Evolutionary conservation across 2,797 vertebrate genomes (phyloP), one percentile per base, ranked within the genome.

Genomic region (Tympanoctomys barrerae): DNA sequence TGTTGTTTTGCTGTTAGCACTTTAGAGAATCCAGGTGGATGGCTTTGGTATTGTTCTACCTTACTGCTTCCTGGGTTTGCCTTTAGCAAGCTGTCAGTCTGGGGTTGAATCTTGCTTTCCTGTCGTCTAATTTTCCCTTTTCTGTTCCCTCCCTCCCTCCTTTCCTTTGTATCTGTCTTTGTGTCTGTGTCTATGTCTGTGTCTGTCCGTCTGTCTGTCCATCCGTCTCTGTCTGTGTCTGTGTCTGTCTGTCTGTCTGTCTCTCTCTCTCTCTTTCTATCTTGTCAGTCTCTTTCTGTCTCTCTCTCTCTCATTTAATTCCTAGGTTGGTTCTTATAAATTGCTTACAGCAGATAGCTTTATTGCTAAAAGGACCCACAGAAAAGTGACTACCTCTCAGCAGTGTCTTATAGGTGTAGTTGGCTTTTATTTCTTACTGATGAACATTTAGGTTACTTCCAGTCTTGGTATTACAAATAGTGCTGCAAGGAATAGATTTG

Each of bases 381-480:
- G 66, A 68, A 68, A 16, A n/a, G n/a, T 68, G 64, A n/a, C 64
- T 68, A 31, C 66, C n/a, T n/a, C 16, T 68, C 33, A 68, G 33
- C 12, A 18, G 19, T 68, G 16, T 68, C 66, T n/a, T 68, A 68
- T 16, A 68, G 33, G 33, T 68, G 28, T 68, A n/a, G 66, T 16
- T 68, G 66, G 33, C 14, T n/a, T 68, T 68, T n/a, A 33, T 86
- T 97, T 21, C 73, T 90, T 89, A 54, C 39, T 66, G 49, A 49
- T 91, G 73, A 54, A 91, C 61, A n/a, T 78, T 68, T 81, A 75
- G 46, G 12, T 94, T 86, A 54, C 83, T 97, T 94, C 87, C 90
- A 95, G n/a, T 85, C 46, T 95, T 91, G 84, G 75, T 93, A 57
- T 95, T 88, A 92, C 46, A 94, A 81, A 71, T 90, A 94, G 86